Percentiles rank a stretch among this genome's conserved stretches.
Evolutionary conservation across 2,797 vertebrate species (phyloP).

Genomic region (Pseudocheirus occidentalis): DNA sequence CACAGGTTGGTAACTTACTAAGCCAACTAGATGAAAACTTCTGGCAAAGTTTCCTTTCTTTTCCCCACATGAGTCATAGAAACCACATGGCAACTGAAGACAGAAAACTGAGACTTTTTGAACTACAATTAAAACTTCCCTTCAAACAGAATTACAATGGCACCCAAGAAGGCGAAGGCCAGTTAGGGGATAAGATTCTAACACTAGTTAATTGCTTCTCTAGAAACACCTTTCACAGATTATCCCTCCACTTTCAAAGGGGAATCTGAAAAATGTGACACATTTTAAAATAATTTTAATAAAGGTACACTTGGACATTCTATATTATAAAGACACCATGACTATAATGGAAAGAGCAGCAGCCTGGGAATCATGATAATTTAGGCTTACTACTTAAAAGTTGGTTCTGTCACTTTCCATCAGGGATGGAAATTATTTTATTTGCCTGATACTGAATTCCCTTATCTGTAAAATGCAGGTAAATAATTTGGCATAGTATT

Average conservation of each 20-base stretch:
- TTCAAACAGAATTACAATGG: conserved; percentile 35
- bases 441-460: neutral
- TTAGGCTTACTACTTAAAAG: neutral
- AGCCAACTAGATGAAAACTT: neutral
- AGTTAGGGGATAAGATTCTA: conserved; percentile 28
- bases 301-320: neutral
- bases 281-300: neutral
- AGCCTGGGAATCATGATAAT: neutral
- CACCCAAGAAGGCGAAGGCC: neutral
- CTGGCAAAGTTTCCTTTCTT: neutral
- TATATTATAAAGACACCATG: neutral
- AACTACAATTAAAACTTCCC: conserved; percentile 18
- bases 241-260: conserved; percentile 48
- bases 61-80: neutral
- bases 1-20: neutral
- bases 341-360: neutral
- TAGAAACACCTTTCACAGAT: conserved; percentile 48
- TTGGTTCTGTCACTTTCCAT: neutral
- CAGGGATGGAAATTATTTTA: neutral
- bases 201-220: conserved; percentile 31
- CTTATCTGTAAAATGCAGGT: neutral
- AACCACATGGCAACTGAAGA: conserved; percentile 21
- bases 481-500: too few species aligned
- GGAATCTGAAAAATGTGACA: conserved; percentile 1
- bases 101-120: conserved; percentile 11